Evolutionary conservation across 2,113 vertebrate species (phyloP).

Genomic region (Anolis sagrei): DNA sequence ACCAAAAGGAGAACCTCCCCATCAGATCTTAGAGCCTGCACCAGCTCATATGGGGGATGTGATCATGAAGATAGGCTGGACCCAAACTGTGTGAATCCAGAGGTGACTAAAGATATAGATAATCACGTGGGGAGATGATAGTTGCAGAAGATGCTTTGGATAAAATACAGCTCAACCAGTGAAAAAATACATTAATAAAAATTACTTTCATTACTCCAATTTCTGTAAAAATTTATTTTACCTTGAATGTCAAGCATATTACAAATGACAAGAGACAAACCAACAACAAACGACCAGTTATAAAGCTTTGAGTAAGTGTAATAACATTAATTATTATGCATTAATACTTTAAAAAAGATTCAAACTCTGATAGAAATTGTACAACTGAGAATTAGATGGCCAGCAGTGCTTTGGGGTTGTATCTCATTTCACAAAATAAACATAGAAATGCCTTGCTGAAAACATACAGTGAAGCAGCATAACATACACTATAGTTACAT

Average conservation of each 20-base stretch:
- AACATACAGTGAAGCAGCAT: constrained; percentile 59
- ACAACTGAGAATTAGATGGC: constrained; percentile 49
- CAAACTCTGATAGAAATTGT: constrained; percentile 50
- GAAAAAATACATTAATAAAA: not conserved
- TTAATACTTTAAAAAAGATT: constrained; percentile 66
- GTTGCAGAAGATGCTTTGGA: not conserved
- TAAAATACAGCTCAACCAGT: not conserved
- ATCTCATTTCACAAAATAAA: constrained; percentile 68
- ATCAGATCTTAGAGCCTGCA: too few species aligned
- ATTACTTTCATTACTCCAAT: constrained; percentile 19
- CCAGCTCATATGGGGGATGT: too few species aligned
- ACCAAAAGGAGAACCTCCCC: too few species aligned
- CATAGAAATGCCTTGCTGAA: constrained; percentile 57
- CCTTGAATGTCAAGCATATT: constrained; percentile 73
- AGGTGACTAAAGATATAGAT: not conserved
- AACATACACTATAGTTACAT: constrained; percentile 50
- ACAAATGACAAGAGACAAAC: constrained; percentile 60
- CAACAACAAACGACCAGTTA: constrained; percentile 56
- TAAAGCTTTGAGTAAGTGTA: constrained; percentile 49
- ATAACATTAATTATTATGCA: constrained; percentile 52
- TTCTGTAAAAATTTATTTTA: constrained; percentile 74
- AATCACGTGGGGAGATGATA: not conserved
- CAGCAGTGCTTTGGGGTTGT: constrained; percentile 55
- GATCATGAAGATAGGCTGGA: too few species aligned
- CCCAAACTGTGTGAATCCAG: not conserved